Conservation (phyloP, 1,140 invertebrate genomes). For the Protaetia brevitarsis region DNA sequence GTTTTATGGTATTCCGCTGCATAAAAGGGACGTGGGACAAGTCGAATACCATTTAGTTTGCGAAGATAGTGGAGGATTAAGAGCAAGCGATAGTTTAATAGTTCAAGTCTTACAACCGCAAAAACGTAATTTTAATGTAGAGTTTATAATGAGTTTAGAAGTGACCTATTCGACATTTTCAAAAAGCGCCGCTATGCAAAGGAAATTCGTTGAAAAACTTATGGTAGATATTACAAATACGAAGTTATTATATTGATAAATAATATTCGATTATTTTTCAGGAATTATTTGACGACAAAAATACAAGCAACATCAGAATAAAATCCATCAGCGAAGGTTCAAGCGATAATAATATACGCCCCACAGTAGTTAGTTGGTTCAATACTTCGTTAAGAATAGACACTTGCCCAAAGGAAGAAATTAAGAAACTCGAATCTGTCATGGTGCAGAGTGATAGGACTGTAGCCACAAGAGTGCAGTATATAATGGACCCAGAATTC, state of each 20-base stretch:
- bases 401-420: slow-evolving; percentile 73
- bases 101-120: slow-evolving; percentile 65
- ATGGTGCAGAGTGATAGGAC: slow-evolving; percentile 65
- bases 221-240: slow-evolving; percentile 33
- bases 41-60: slow-evolving; percentile 77
- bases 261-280: slow-evolving; percentile 41
- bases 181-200: slow-evolving; percentile 63
- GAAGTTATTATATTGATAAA: neutral
- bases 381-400: slow-evolving; percentile 67
- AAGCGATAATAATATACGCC: neutral
- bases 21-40: slow-evolving; percentile 60
- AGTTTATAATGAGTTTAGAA: slow-evolving; percentile 77
- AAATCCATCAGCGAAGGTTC: slow-evolving; percentile 53
- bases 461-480: slow-evolving; percentile 63
- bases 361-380: slow-evolving; percentile 71
- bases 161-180: slow-evolving; percentile 69
- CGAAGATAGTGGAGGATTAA: slow-evolving; percentile 64
- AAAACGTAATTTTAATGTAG: slow-evolving; percentile 58
- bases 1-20: slow-evolving; percentile 79
- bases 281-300: slow-evolving; percentile 71
- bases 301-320: slow-evolving; percentile 69
- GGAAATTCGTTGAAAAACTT: slow-evolving; percentile 76
- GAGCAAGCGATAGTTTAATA: slow-evolving; percentile 73
- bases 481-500: slow-evolving; percentile 74
- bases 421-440: slow-evolving; percentile 66